Base-by-base conservation (phyloP, 2,888 invertebrate species). In the Platynereis dumerilii region DNA sequence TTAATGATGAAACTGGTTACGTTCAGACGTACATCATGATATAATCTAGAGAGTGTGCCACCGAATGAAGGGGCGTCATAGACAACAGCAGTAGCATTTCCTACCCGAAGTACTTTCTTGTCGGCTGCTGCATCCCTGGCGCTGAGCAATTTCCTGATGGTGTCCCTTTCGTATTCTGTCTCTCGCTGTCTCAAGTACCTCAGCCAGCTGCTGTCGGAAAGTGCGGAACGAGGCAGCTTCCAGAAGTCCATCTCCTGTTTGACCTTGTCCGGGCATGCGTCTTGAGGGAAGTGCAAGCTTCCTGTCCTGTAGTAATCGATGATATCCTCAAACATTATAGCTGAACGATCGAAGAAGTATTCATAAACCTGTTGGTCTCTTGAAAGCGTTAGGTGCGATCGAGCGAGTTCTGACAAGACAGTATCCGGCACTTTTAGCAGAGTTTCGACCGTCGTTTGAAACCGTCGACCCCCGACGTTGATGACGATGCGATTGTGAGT, bases 231-330 rank as follows among this genome's bases (percentile, higher is more conserved):
- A 20, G 48, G 48, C 17, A 48, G 48, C 17, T 48, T 48, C 48
- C 48, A 48, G n/a, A 48, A 48, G n/a, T 48, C 22, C n/a, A 48
- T n/a, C 48, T 48, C 48, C n/a, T 20, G 48, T 48, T 22, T 48
- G 48, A 48, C 22, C 17, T 48, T 22, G 20, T n/a, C n/a, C 22
- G 48, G 48, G 48, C 48, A 48, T 3, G 22, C n/a, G 22, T 48
- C 20, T n/a, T 48, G 48, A n/a, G 20, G 20, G 22, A 48, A 48
- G 48, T 48, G 48, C 22, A 48, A 48, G n/a, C 22, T 22, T 22
- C 48, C 48, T 12, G 22, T 20, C 5, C 48, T 5, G 48, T 48
- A 48, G 22, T 20, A 48, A n/a, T 22, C 22, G 20, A 48, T 20
- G n/a, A 48, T 48, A n/a, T 22, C 22, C n/a, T 48, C 48, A 48